Base-by-base conservation (phyloP, 2,888 invertebrate species). In the Eupithecia abbreviata region DNA sequence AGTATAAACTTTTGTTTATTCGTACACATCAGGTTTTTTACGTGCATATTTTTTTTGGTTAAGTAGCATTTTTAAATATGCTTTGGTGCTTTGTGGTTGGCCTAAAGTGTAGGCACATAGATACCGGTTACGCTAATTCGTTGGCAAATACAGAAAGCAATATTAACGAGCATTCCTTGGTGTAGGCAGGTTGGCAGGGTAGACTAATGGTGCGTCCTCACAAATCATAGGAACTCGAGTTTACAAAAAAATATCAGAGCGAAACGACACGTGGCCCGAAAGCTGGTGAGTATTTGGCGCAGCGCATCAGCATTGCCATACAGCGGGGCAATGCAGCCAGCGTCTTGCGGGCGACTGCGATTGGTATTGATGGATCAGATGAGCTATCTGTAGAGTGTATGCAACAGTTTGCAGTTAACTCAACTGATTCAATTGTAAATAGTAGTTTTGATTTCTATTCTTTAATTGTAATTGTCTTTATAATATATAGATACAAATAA, bases 131-230 rank as follows among this genome's bases (percentile, higher is more conserved):
- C 68, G 75, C 55, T 72, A 74, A 74, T 74, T 77, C 18, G 65
- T 74, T 72, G 67, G 72, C 72, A 75, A 73, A 77, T 66, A 74
- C 72, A 77, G 67, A 77, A 65, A 74, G 74, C 67, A 42, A 72
- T 69, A 68, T 72, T 62, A 77, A 45, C 72, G 45, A 72, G 45
- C 72, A 77, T 72, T 75, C 72, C 62, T 69, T 30, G 49, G 72
- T 81, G 73, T 76, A 77, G 71, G 74, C 77, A 76, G 51, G 77
- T 75, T 73, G 62, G 77, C 79, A 79, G 82, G 82, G 80, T 81
- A 81, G 72, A 41, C 15, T 66, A 18, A 70, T 47, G 67, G 65
- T 47, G 47, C 6, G 65, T 73, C 51, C 58, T 62, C 66, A 49
- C 30, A 62, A 58, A 58, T 41, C 49, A n/a, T 47, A 41, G 5